phyloP scores from a whole-genome alignment of 2,888 invertebrate genomes.

The Silvanus unidentatus region DNA sequence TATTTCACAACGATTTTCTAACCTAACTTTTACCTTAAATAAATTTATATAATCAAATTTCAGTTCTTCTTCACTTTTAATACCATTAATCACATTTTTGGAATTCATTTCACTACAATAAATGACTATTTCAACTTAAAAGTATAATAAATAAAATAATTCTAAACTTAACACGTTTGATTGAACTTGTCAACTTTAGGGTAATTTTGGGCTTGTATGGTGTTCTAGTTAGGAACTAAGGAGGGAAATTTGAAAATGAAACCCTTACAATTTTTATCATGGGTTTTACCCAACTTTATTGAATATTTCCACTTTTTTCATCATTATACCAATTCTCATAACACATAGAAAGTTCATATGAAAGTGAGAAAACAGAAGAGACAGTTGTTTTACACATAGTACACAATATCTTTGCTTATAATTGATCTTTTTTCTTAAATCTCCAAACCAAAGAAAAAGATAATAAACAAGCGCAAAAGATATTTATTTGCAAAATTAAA shows the following conservation, averaged over 20 bases:
- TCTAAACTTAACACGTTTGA: too few species aligned
- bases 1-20: constrained; percentile 3
- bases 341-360: constrained; percentile 1
- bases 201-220: too few species aligned
- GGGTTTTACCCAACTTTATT: neutral
- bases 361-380: neutral
- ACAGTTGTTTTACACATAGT: neutral
- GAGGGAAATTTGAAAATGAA: too few species aligned
- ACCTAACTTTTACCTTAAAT: constrained; percentile 25
- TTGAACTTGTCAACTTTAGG: too few species aligned
- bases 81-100: too few species aligned
- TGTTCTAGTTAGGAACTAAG: too few species aligned
- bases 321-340: neutral
- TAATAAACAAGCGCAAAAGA: too few species aligned
- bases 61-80: constrained; percentile 7
- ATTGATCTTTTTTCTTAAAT: too few species aligned
- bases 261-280: neutral
- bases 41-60: constrained; percentile 25
- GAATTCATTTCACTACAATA: neutral
- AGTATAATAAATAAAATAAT: neutral
- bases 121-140: neutral
- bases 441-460: too few species aligned
- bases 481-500: neutral
- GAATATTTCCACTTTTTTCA: neutral
- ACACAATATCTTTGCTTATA: too few species aligned